These are phyloP conservation scores for Drosophila pruinosa DNA, from an alignment of 1,140 invertebrate genomes.

Conservation along the genomic window DNA sequence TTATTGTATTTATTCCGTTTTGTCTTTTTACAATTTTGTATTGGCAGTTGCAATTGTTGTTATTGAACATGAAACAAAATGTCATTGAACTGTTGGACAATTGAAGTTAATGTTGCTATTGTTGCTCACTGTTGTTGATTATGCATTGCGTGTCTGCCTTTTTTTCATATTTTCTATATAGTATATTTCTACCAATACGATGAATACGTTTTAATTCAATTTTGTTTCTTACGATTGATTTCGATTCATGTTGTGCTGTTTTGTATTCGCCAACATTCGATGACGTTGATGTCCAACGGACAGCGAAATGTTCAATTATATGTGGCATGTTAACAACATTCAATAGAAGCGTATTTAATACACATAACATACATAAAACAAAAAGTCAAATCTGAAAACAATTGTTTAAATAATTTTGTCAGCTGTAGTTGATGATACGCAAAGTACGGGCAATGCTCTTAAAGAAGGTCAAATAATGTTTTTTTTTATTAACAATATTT, in stretches of 20 bases:
- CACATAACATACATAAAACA: neutral
- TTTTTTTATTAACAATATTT: conserved; percentile 28
- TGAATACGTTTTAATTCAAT: conserved; percentile 46
- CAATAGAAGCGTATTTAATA: conserved; percentile 44
- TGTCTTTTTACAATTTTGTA: conserved; percentile 22
- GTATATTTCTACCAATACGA: neutral
- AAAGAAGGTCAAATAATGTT: conserved; percentile 44
- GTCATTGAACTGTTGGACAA: conserved; percentile 63
- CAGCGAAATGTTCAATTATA: conserved; percentile 34
- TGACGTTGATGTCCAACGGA: conserved; percentile 31
- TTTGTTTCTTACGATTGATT: conserved; percentile 47
- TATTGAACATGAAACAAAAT: conserved; percentile 65
- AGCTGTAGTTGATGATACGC: conserved; percentile 39
- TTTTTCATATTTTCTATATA: conserved; percentile 22
- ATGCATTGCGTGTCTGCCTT: conserved; percentile 51
- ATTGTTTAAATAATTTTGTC: conserved; percentile 64
- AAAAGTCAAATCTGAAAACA: conserved; percentile 25
- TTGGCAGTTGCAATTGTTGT: conserved; percentile 55
- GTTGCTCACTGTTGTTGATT: conserved; percentile 35
- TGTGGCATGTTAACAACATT: conserved; percentile 50
- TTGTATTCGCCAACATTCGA: conserved; percentile 41
- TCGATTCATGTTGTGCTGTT: conserved; percentile 39
- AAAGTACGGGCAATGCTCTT: conserved; percentile 49
- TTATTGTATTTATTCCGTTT: conserved; percentile 13
- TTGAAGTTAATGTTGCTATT: conserved; percentile 36